Evolutionary conservation across 2,888 invertebrate species (phyloP).

Genomic region (Lampropteryx suffumata): DNA sequence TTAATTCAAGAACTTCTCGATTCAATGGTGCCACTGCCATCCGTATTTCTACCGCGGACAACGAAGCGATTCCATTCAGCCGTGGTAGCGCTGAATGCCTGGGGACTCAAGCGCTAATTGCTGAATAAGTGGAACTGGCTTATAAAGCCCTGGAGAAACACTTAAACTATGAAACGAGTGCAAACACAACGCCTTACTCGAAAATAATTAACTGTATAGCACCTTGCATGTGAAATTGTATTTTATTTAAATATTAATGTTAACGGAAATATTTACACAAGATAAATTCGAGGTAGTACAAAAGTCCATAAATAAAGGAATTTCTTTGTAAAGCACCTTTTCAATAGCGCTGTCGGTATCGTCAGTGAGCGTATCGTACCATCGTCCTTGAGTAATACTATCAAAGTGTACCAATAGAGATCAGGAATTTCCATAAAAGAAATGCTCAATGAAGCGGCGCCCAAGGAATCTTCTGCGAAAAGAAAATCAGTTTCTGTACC

Average conservation of each 20-base stretch:
- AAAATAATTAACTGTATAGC: constrained; percentile 20
- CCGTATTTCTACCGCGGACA: constrained; percentile 12
- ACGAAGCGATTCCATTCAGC: constrained; percentile 44
- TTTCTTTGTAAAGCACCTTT: constrained; percentile 6
- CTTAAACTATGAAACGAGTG: constrained; percentile 30
- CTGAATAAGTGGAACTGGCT: constrained; percentile 42
- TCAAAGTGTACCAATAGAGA: constrained; percentile 13
- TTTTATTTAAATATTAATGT: background rate
- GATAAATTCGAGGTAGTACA: background rate
- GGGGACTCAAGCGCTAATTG: constrained; percentile 47
- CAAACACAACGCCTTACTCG: constrained; percentile 24
- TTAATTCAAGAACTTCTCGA: background rate
- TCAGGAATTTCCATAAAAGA: constrained; percentile 16
- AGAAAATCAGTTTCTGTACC: constrained; percentile 7
- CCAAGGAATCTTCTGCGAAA: constrained; percentile 2
- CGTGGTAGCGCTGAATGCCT: constrained; percentile 33
- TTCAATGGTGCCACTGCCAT: constrained; percentile 2
- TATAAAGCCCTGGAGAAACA: constrained; percentile 29
- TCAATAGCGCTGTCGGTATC: background rate
- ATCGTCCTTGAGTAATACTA: constrained; percentile 9
- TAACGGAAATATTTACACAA: background rate
- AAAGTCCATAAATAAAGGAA: background rate
- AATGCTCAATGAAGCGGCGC: constrained; percentile 16
- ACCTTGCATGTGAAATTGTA: background rate
- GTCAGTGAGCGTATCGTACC: background rate